Base-by-base conservation (phyloP, 2,797 vertebrate species). In the Leptoclinus maculatus region DNA sequence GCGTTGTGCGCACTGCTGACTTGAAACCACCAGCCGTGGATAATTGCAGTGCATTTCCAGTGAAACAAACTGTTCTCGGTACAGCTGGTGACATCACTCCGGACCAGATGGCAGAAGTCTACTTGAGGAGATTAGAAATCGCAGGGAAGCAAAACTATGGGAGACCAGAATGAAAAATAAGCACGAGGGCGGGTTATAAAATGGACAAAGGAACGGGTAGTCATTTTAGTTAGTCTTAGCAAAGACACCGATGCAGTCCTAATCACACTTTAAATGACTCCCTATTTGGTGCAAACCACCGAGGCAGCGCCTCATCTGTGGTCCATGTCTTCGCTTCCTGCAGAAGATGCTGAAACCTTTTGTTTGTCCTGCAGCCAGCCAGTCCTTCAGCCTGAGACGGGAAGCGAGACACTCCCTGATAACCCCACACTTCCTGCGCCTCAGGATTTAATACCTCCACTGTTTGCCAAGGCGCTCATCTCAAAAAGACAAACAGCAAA, bases 321-420 rank as follows among this genome's bases (percentile, higher is more conserved):
- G 58, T 82, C 75, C 70, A 27, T 56, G 88, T 83, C 82, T 77
- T 39, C 19, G 65, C 81, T 92, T 89, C 86, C 89, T 91, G 85
- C 72, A 77, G 78, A 88, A 83, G 90, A 93, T 77, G 83, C 78
- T 51, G 76, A 68, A 32, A 63, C 29, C 80, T 91, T 90, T 92
- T 92, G 89, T 91, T 92, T 91, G 32, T 88, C 74, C 76, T 72
- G 83, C 54, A 75, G 60, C 77, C 60, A 80, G 78, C 60, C 53
- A 62, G 88, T 76, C 83, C 88, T 92, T 88, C 82, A 87, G 71
- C 86, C 83, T 78, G 84, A 82, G 79, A 84, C 83, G 73, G 92
- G 92, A 93, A 90, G 87, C n/a, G 27, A 83, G 90, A 90, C 87
- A 84, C 86, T 91, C 91, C 92, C 91, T 83, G 90, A 92, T 93